These are phyloP conservation scores for Andricus quercusramuli DNA, from an alignment of 2,888 invertebrate species.

Conservation along the genomic window DNA sequence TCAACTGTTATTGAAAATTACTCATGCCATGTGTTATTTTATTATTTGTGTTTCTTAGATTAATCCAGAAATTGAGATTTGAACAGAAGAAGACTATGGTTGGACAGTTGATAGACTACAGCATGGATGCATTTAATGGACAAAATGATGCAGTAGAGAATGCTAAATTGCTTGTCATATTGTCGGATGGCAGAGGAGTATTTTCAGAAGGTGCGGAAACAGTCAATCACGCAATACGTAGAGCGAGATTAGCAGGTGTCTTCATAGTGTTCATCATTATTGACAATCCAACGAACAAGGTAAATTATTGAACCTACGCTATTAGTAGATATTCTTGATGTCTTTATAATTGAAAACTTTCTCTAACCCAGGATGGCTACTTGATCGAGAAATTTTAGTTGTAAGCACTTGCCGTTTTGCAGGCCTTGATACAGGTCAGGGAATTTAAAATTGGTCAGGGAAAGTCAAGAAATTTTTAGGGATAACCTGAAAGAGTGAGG, in stretches of 20 bases:
- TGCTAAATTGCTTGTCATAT: conserved; percentile 92
- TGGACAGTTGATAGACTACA: conserved; percentile 89
- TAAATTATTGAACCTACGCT: conserved; percentile 71
- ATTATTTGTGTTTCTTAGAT: conserved; percentile 73
- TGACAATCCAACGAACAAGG: conserved; percentile 95
- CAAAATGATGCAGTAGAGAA: conserved; percentile 81
- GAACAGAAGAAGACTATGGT: conserved; percentile 94
- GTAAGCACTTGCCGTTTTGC: too few species aligned
- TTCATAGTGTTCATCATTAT: conserved; percentile 97
- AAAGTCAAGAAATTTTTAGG: too few species aligned
- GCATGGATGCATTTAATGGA: conserved; percentile 84
- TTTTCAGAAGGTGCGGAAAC: conserved; percentile 91
- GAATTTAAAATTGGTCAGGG: too few species aligned
- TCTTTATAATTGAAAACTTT: not conserved
- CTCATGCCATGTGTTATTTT: not conserved
- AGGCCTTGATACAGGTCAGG: too few species aligned
- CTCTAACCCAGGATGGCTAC: too few species aligned
- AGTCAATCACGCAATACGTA: conserved; percentile 88
- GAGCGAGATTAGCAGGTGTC: conserved; percentile 89
- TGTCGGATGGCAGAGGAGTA: conserved; percentile 97
- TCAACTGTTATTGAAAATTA: not conserved
- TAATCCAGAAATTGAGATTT: conserved; percentile 91
- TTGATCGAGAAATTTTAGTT: too few species aligned
- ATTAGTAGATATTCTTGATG: not conserved
- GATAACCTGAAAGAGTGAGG: too few species aligned